These are phyloP conservation scores for Sternarchorhynchus goeldii DNA, from an alignment of 2,797 vertebrate species.

Conservation along the genomic window DNA sequence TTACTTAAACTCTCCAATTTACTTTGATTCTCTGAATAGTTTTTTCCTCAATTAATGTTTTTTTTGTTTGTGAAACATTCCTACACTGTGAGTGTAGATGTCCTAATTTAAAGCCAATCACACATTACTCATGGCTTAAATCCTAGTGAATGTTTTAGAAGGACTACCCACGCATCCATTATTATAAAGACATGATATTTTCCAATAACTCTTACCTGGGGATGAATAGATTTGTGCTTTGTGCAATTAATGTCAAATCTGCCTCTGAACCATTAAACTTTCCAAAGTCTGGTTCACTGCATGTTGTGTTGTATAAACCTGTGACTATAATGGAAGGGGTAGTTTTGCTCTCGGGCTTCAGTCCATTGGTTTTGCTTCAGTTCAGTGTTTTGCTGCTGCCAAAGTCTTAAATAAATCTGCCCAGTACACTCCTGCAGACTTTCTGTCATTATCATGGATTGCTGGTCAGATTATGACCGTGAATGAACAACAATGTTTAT, in stretches of 20 bases:
- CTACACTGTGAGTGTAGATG: neutral
- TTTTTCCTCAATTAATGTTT: neutral
- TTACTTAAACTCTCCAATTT: neutral
- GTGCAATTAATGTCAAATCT: neutral
- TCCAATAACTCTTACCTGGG: neutral
- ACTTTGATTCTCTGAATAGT: neutral
- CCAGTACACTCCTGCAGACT: constrained; percentile 25
- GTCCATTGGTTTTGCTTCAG: constrained; percentile 34
- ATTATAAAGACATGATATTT: constrained; percentile 20
- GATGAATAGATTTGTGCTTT: constrained; percentile 8
- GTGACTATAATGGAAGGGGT: constrained; percentile 37
- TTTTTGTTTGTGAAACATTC: neutral
- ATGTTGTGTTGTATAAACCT: constrained; percentile 10
- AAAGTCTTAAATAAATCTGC: constrained; percentile 37
- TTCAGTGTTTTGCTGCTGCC: constrained; percentile 28
- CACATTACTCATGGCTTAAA: constrained; percentile 14
- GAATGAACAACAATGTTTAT: constrained; percentile 43
- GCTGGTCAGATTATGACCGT: constrained; percentile 33
- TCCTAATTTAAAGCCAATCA: constrained; percentile 34
- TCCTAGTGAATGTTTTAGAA: constrained; percentile 6
- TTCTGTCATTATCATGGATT: constrained; percentile 33
- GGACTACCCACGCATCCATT: no score
- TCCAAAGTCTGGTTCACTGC: neutral
- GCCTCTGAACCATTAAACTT: neutral
- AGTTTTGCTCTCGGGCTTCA: constrained; percentile 24